Percentiles rank a stretch among this genome's conserved stretches.
Evolutionary conservation across 35 echinoderm and acorn worm species (phyloP).

Genomic region (Lytechinus pictus): DNA sequence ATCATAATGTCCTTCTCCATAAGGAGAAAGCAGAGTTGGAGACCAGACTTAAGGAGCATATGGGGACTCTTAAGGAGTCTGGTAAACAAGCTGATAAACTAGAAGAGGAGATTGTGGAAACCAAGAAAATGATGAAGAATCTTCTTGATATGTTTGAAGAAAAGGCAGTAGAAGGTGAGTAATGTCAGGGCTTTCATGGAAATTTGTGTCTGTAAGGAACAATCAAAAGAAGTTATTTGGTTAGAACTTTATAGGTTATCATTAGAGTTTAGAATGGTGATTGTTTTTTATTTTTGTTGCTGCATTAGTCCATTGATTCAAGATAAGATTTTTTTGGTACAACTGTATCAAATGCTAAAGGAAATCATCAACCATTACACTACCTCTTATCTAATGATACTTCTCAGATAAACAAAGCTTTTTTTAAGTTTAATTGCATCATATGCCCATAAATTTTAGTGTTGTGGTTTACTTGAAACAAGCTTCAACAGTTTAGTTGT

Average conservation of each 20-base stretch:
- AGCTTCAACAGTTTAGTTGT: background rate
- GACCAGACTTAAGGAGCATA: constrained; percentile 60
- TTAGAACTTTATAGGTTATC: no score
- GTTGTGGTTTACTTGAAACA: background rate
- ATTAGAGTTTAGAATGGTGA: no score
- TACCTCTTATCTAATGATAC: background rate
- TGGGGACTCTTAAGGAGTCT: constrained; percentile 18
- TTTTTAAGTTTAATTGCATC: background rate
- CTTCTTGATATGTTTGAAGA: constrained; percentile 66
- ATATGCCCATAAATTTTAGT: background rate
- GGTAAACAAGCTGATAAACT: constrained; percentile 58
- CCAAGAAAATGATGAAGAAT: constrained; percentile 68
- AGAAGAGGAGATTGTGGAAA: constrained; percentile 58
- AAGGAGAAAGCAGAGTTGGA: constrained; percentile 80
- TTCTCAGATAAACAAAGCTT: background rate
- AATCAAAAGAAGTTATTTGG: no score
- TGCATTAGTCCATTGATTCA: no score
- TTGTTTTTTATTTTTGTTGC: no score
- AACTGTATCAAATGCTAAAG: background rate
- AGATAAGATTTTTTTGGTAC: background rate
- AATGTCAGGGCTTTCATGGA: background rate
- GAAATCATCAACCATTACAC: background rate
- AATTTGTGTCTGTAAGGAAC: no score
- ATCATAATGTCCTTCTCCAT: constrained; percentile 70
- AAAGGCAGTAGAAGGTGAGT: constrained; percentile 69